Percentiles rank a stretch among this genome's conserved stretches.
phyloP scores from a whole-genome alignment of 2,888 invertebrate species.

The Caprella mutica region DNA sequence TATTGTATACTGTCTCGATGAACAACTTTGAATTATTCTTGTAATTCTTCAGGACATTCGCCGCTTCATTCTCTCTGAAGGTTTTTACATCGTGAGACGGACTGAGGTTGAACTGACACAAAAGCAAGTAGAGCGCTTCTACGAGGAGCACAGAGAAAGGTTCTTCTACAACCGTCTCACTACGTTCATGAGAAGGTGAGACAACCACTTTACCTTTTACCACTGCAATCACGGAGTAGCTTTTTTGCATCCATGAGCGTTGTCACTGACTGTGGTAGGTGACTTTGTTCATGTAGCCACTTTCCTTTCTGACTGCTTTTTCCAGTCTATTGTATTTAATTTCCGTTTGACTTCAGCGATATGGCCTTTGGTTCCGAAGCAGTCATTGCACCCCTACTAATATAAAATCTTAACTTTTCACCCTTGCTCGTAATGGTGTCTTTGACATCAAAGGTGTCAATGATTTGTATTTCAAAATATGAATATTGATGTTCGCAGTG shows the following conservation, averaged over 20 bases:
- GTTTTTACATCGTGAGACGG: constrained; percentile 18
- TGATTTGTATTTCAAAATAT: too few species aligned
- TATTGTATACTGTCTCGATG: too few species aligned
- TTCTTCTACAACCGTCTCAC: constrained; percentile 72
- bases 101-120: constrained; percentile 11
- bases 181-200: constrained; percentile 60
- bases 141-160: constrained; percentile 65
- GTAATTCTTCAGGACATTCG: constrained; percentile 17
- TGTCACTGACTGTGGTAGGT: too few species aligned
- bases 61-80: constrained; percentile 15
- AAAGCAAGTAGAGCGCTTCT: constrained; percentile 57
- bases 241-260: too few species aligned
- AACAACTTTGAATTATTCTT: too few species aligned
- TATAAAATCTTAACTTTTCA: neutral
- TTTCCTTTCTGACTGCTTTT: too few species aligned
- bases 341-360: too few species aligned
- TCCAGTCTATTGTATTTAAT: too few species aligned
- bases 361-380: too few species aligned
- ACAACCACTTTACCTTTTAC: too few species aligned
- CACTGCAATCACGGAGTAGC: too few species aligned
- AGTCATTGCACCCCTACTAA: neutral
- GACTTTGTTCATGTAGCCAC: too few species aligned
- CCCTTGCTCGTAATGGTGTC: neutral
- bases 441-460: neutral
- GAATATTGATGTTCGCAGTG: constrained; percentile 42